Percentiles rank a stretch among this genome's conserved stretches.
phyloP scores from a whole-genome alignment of 2,888 invertebrate genomes.

The Orchesella flavescens region DNA sequence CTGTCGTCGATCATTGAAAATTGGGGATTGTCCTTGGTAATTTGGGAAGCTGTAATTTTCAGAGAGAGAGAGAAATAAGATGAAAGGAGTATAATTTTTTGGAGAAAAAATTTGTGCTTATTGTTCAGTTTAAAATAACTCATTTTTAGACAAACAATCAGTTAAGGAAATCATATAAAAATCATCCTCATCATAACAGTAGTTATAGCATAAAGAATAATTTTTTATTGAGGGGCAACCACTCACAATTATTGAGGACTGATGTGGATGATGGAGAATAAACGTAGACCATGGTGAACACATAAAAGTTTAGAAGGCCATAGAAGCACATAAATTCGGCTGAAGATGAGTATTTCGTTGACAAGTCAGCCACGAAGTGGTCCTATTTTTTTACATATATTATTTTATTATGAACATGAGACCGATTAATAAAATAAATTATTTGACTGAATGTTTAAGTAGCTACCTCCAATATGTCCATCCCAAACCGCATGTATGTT shows the following conservation, averaged over 20 bases:
- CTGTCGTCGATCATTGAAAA: constrained; percentile 99
- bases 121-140: constrained; percentile 24
- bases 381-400: too few species aligned
- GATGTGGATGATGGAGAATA: constrained; percentile 76
- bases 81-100: constrained; percentile 31
- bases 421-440: too few species aligned
- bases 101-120: constrained; percentile 12
- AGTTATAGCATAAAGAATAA: too few species aligned
- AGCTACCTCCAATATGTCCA: constrained; percentile 85
- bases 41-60: constrained; percentile 84
- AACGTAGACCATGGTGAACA: constrained; percentile 94
- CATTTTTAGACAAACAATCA: constrained; percentile 11
- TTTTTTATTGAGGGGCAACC: too few species aligned
- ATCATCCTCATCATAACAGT: too few species aligned
- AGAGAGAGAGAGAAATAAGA: constrained; percentile 36
- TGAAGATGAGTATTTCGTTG: constrained; percentile 90
- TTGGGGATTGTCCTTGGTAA: constrained; percentile 97
- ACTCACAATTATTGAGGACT: constrained; percentile 68
- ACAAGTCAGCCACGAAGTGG: constrained; percentile 92
- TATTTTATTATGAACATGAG: too few species aligned
- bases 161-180: too few species aligned
- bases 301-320: constrained; percentile 92
- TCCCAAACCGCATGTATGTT: constrained; percentile 88
- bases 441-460: too few species aligned
- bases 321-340: constrained; percentile 97